Conservation (phyloP, 2,113 vertebrate species). For the Empidonax alnorum region DNA sequence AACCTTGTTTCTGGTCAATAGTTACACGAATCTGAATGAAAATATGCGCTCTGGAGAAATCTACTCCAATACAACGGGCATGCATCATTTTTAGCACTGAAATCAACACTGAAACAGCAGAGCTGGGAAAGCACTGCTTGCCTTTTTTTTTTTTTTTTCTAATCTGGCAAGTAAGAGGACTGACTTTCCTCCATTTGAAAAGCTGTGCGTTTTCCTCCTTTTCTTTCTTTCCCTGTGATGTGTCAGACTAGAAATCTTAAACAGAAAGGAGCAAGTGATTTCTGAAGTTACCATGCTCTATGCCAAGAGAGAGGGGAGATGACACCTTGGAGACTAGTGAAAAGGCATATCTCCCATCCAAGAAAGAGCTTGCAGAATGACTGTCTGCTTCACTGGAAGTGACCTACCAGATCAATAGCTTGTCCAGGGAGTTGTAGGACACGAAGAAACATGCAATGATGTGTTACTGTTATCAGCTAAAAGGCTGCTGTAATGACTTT, state of each 20-base stretch:
- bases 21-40: constrained; percentile 20
- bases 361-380: not conserved
- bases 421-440: not conserved
- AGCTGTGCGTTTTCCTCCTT: not conserved
- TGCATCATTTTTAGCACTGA: constrained; percentile 1
- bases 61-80: not conserved
- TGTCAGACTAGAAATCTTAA: not conserved
- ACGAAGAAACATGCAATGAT: not conserved
- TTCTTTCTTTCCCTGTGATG: not conserved
- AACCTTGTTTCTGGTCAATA: constrained; percentile 23
- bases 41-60: not conserved
- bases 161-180: not conserved
- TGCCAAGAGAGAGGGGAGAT: not conserved
- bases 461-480: not conserved
- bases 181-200: not conserved
- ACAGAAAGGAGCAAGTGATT: not conserved
- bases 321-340: not conserved
- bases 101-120: not conserved
- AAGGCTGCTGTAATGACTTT: not conserved
- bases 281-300: not conserved
- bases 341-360: not conserved
- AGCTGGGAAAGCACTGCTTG: not conserved
- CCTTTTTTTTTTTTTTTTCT: not conserved
- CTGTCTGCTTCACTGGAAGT: not conserved
- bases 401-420: not conserved